Evolutionary conservation across 2,888 invertebrate species (phyloP), one percentile per base, ranked within the genome.

Genomic region (Dynastes tityus): DNA sequence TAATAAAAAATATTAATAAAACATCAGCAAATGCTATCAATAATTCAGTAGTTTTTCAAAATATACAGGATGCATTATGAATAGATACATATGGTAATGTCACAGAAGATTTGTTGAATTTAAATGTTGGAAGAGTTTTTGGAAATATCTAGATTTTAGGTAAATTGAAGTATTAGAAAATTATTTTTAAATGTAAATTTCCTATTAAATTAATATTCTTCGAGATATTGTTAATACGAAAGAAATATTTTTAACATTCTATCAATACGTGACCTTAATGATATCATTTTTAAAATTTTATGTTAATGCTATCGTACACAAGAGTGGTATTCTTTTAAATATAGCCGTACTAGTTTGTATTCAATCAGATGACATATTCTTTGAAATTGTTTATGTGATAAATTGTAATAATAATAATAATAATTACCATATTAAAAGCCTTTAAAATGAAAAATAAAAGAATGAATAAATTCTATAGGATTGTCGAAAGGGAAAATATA

Each of bases 401-500:
- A 37, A 37, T 37, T 37, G 22, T 22, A 37, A 5, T 37, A 37
- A 37, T 5, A 5, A 37, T 37, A 32, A 37, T 37, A 37, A 37
- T 5, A 37, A 16, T 55, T 55, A 40, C 11, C 9, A 45, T 45
- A 6, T 45, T 8, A 1, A 0, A 65, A 40, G 40, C n/a, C 32
- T 16, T 40, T 40, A 40, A 65, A 65, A 37, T 11, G 2, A 37
- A 37, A 65, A 4, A 16, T 45, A 6, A 37, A 65, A 29, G 13
- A 9, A n/a, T 32, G 3, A 37, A n/a, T 37, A n/a, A 3, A 55
- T 8, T n/a, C 4, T 16, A 16, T 9, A 32, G 13, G 3, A 16
- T 51, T 77, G 80, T 83, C 82, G 84, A 84, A 84, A 85, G 84
- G 85, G 82, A 82, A 83, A 82, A 70, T 70, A 82, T 80, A 58